Conservation (phyloP, 2,113 vertebrate genomes). For the Blennius ocellaris region DNA sequence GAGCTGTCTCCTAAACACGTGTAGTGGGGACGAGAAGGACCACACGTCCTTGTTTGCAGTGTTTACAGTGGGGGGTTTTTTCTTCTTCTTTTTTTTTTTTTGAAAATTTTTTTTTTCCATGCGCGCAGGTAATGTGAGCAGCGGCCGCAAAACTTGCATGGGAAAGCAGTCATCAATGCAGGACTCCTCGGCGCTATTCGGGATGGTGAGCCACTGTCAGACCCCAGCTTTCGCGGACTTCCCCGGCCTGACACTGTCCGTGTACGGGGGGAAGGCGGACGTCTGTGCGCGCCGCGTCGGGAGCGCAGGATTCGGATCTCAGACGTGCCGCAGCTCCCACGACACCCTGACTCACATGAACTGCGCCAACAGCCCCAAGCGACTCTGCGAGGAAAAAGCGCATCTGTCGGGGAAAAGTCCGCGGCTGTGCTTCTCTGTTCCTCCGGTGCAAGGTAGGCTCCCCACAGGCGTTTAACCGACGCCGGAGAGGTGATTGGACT, state of each 20-base stretch:
- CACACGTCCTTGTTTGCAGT: no score
- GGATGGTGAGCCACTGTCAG: slow-evolving; percentile 84
- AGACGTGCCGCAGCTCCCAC: slow-evolving; percentile 78
- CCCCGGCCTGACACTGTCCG: slow-evolving; percentile 75
- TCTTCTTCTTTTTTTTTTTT: no score
- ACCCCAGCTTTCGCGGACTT: slow-evolving; percentile 78
- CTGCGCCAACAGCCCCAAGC: slow-evolving; percentile 78
- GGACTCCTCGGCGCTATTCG: slow-evolving; percentile 79
- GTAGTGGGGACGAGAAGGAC: no score
- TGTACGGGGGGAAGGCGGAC: slow-evolving; percentile 81
- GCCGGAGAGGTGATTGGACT: background rate
- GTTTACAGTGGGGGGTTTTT: no score
- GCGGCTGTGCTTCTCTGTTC: slow-evolving; percentile 68
- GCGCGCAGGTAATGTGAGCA: slow-evolving; percentile 72
- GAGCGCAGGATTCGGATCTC: slow-evolving; percentile 65
- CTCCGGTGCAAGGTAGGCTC: slow-evolving; percentile 72
- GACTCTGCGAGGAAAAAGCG: slow-evolving; percentile 74
- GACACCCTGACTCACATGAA: slow-evolving; percentile 72
- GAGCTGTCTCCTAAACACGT: background rate
- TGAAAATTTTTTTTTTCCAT: background rate
- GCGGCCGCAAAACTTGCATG: slow-evolving; percentile 44
- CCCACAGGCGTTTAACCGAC: background rate
- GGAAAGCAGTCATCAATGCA: slow-evolving; percentile 77
- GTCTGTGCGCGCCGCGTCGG: slow-evolving; percentile 81
- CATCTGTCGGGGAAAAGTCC: slow-evolving; percentile 66